Conservation (phyloP, 2,888 invertebrate genomes). For the Papilio gigon region DNA sequence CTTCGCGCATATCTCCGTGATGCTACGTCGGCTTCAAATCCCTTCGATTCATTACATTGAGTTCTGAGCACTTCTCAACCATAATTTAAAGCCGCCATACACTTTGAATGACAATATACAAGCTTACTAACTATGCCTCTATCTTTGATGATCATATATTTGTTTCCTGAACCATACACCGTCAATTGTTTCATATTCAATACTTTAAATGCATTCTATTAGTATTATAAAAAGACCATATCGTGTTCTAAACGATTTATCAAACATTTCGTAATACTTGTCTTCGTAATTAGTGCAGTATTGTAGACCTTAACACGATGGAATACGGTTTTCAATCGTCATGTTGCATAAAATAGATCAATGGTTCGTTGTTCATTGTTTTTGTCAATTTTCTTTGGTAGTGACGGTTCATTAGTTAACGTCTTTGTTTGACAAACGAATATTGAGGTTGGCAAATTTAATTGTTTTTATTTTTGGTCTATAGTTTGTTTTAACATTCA, state of each 20-base stretch:
- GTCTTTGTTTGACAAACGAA: constrained; percentile 22
- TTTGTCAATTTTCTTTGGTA: constrained; percentile 12
- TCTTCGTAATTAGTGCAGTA: not conserved
- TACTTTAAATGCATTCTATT: not conserved
- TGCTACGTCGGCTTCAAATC: too few species aligned
- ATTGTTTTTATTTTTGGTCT: constrained; percentile 9
- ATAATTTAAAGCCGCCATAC: too few species aligned
- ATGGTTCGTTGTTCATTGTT: constrained; percentile 5
- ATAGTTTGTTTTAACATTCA: not conserved
- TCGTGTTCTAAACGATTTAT: not conserved
- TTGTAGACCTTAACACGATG: not conserved
- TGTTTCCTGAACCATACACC: too few species aligned
- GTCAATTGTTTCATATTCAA: not conserved
- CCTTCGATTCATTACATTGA: too few species aligned
- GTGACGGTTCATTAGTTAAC: constrained; percentile 19
- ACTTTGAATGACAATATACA: too few species aligned
- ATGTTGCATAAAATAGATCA: not conserved
- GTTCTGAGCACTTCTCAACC: too few species aligned
- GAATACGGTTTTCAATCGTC: constrained; percentile 2
- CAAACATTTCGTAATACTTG: not conserved
- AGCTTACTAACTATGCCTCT: too few species aligned
- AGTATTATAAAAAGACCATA: not conserved
- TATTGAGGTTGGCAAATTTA: constrained; percentile 1
- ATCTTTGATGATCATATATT: too few species aligned
- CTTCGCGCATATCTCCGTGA: too few species aligned